phyloP scores from a whole-genome alignment of 2,797 vertebrate genomes.

The Tangara arthus region DNA sequence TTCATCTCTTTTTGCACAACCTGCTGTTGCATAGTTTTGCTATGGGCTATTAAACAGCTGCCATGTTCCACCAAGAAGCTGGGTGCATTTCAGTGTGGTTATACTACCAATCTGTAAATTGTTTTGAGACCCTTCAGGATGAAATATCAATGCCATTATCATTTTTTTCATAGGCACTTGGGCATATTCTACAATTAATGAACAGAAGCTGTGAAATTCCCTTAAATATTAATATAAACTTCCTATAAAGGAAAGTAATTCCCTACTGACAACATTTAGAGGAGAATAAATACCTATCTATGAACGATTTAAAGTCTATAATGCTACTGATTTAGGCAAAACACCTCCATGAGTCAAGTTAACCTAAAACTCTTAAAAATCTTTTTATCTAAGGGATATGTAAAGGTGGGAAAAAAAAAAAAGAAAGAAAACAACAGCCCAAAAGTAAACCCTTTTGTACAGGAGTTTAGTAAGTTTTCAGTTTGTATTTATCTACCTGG shows the following conservation, averaged over 20 bases:
- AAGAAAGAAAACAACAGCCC: neutral
- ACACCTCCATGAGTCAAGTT: neutral
- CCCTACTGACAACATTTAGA: neutral
- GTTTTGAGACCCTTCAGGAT: conserved; percentile 59
- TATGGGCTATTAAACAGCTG: conserved; percentile 66
- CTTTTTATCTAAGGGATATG: neutral
- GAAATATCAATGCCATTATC: conserved; percentile 58
- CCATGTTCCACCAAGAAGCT: conserved; percentile 50
- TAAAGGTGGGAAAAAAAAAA: neutral
- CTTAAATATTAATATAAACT: conserved; percentile 53
- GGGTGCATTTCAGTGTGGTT: conserved; percentile 15
- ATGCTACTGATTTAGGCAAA: neutral
- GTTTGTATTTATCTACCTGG: neutral
- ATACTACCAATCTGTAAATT: conserved; percentile 42
- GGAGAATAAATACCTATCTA: neutral
- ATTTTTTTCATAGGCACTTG: conserved; percentile 49
- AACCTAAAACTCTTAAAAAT: neutral
- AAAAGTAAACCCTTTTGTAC: neutral
- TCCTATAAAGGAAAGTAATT: conserved; percentile 36
- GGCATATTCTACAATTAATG: conserved; percentile 56
- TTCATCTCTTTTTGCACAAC: conserved; percentile 25
- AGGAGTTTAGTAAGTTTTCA: neutral
- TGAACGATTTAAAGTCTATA: neutral
- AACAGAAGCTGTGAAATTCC: conserved; percentile 55
- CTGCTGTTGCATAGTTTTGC: conserved; percentile 52